A percentile compares a stretch with the other conserved stretches of the same genome.
phyloP scores from a whole-genome alignment of 1,140 invertebrate species.

The Ceratosolen fusciceps region DNA sequence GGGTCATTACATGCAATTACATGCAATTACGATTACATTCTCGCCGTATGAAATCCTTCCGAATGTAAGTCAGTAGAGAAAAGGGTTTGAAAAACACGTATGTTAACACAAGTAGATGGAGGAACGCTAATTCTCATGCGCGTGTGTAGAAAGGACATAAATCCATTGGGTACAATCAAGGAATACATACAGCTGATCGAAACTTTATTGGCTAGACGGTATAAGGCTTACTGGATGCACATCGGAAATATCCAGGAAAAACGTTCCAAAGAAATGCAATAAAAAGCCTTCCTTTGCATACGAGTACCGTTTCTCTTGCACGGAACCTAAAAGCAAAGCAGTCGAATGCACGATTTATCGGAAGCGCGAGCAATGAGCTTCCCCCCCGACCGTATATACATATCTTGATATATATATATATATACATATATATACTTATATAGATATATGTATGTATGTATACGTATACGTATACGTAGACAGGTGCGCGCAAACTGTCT shows the following conservation, averaged over 20 bases:
- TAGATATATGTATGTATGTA: too few relatives aligned
- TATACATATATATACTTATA: too few relatives aligned
- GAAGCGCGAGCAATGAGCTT: constrained; percentile 4
- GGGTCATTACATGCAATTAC: too few relatives aligned
- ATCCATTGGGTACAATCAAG: not conserved
- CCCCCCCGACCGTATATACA: too few relatives aligned
- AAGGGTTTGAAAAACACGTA: too few relatives aligned
- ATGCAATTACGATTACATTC: too few relatives aligned
- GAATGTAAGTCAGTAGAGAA: too few relatives aligned
- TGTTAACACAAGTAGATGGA: not conserved
- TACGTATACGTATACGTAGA: too few relatives aligned
- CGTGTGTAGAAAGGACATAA: not conserved
- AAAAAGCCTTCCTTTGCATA: not conserved
- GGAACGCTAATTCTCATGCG: not conserved
- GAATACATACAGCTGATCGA: constrained; percentile 29
- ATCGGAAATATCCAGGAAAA: constrained; percentile 2
- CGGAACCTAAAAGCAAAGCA: not conserved
- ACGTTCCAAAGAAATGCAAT: constrained; percentile 18
- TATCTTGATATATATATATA: too few relatives aligned
- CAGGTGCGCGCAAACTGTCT: not conserved
- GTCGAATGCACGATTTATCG: constrained; percentile 34
- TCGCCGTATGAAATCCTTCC: too few relatives aligned
- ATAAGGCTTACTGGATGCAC: not conserved
- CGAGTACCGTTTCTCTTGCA: not conserved
- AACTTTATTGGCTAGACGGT: constrained; percentile 37